Conservation (phyloP, 2,888 invertebrate genomes). For the Leucozona laternaria region DNA sequence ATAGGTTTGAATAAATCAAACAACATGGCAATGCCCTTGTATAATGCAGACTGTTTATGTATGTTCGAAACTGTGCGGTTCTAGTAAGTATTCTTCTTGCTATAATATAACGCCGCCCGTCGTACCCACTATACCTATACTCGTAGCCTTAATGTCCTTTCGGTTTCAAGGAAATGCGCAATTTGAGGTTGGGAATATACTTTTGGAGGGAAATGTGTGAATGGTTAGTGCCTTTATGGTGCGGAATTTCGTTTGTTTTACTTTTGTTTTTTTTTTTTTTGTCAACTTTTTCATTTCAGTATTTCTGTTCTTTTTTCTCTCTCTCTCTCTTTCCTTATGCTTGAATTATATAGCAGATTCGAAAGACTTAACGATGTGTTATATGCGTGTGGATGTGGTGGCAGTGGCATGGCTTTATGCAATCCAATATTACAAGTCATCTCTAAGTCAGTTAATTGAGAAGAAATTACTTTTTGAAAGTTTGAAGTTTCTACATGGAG, state of each 20-base stretch:
- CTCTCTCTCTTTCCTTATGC: background rate
- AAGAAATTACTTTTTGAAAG: constrained; percentile 69
- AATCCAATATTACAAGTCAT: constrained; percentile 53
- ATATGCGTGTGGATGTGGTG: constrained; percentile 39
- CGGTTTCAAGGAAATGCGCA: constrained; percentile 55
- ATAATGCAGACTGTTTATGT: constrained; percentile 49
- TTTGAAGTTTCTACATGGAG: constrained; percentile 65
- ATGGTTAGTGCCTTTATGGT: constrained; percentile 42
- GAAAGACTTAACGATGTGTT: constrained; percentile 44
- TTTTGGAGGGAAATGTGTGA: constrained; percentile 30
- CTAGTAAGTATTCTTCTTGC: constrained; percentile 39
- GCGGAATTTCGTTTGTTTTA: constrained; percentile 40
- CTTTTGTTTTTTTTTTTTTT: constrained; percentile 6
- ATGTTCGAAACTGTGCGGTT: constrained; percentile 28
- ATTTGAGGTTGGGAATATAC: constrained; percentile 40
- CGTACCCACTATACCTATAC: too few species aligned
- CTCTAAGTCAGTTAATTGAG: constrained; percentile 68
- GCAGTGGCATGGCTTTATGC: constrained; percentile 33
- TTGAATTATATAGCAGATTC: background rate
- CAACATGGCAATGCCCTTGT: constrained; percentile 65
- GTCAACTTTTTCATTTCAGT: constrained; percentile 4
- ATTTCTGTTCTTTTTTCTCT: background rate
- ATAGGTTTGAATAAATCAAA: constrained; percentile 58
- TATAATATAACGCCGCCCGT: too few species aligned
- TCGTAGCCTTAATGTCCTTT: constrained; percentile 28